Evolutionary conservation across 2,797 vertebrate species (phyloP).

Genomic region (Lepus oiostolus): DNA sequence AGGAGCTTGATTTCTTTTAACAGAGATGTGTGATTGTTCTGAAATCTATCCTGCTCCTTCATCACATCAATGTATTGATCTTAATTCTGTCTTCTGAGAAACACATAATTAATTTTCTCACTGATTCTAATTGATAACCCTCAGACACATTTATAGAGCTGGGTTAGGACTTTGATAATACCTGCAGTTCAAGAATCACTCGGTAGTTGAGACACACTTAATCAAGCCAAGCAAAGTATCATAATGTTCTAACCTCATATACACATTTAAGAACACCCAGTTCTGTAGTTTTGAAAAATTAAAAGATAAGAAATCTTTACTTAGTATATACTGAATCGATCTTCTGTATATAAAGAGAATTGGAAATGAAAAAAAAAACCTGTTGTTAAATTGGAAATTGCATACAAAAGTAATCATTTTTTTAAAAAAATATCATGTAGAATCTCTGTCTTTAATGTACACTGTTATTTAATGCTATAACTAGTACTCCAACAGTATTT

Average conservation of each 20-base stretch:
- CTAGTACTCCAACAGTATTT: too few relatives aligned
- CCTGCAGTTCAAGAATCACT: neutral
- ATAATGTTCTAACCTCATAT: neutral
- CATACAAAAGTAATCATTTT: too few relatives aligned
- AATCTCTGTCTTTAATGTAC: too few relatives aligned
- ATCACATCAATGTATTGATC: conserved; percentile 58
- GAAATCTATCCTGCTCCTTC: conserved; percentile 1
- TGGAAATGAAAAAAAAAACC: too few relatives aligned
- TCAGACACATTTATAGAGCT: conserved; percentile 52
- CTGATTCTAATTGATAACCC: neutral
- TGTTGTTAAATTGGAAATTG: too few relatives aligned
- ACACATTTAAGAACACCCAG: neutral
- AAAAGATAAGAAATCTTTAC: neutral
- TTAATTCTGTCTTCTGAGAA: neutral
- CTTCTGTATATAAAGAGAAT: too few relatives aligned
- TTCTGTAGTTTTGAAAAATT: neutral
- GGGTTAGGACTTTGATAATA: neutral
- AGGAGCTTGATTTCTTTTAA: conserved; percentile 20
- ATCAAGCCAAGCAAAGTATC: neutral
- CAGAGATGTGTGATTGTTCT: neutral
- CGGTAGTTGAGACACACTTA: neutral
- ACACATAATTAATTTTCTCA: conserved; percentile 51
- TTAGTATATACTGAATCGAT: too few relatives aligned
- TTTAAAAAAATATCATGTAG: too few relatives aligned
- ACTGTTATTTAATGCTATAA: too few relatives aligned